A percentile compares a stretch with the other conserved stretches of the same genome.
phyloP scores from a whole-genome alignment of 2,888 invertebrate genomes.

The Scaptodrosophila latifasciaeformis region DNA sequence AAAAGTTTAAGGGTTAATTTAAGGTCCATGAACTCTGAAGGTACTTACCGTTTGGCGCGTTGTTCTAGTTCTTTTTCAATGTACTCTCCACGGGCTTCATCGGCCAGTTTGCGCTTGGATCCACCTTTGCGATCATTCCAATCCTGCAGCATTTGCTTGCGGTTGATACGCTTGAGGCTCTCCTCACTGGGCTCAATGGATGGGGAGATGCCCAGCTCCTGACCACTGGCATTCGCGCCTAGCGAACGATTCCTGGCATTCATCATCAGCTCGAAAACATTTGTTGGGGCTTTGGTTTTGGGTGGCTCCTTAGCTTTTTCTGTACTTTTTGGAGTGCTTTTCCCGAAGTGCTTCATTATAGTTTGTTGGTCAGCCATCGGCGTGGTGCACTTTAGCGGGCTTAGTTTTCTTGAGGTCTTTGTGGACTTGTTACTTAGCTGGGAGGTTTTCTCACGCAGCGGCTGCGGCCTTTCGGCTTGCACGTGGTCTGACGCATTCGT shows the following conservation, averaged over 20 bases:
- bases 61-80: slow-evolving; percentile 79
- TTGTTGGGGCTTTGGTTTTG: slow-evolving; percentile 46
- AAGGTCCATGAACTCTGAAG: no score
- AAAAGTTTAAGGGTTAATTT: neutral
- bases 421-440: slow-evolving; percentile 51
- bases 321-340: neutral
- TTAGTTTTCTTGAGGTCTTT: slow-evolving; percentile 32
- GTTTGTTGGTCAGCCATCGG: slow-evolving; percentile 14
- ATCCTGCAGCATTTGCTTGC: slow-evolving; percentile 77
- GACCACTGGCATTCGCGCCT: slow-evolving; percentile 80
- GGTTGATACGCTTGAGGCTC: slow-evolving; percentile 73
- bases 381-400: slow-evolving; percentile 47
- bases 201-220: slow-evolving; percentile 50
- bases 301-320: neutral
- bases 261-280: slow-evolving; percentile 83
- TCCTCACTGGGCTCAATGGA: slow-evolving; percentile 27
- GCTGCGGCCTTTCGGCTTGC: slow-evolving; percentile 20
- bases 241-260: slow-evolving; percentile 80
- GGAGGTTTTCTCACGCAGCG: slow-evolving; percentile 54
- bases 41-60: slow-evolving; percentile 77
- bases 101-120: slow-evolving; percentile 79
- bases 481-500: slow-evolving; percentile 24
- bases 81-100: slow-evolving; percentile 77
- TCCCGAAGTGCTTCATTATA: slow-evolving; percentile 35
- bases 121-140: slow-evolving; percentile 82